Conservation (phyloP, 2,888 invertebrate genomes). For the Rhyacophila evoluta region DNA sequence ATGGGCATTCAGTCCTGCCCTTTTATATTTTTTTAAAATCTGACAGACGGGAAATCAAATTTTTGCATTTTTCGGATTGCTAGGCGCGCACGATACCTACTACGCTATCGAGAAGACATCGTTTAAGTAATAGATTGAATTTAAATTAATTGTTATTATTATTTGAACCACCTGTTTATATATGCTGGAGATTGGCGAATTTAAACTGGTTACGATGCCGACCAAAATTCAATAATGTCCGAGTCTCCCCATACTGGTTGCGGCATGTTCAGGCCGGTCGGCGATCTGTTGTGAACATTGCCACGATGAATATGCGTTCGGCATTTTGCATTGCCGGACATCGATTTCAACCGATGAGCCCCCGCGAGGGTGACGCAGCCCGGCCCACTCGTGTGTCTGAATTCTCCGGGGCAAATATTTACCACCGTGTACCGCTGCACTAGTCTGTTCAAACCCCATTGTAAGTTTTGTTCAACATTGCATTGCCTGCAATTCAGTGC, state of each 20-base stretch:
- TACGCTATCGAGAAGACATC: too few species aligned
- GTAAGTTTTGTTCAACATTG: not conserved
- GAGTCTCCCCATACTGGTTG: not conserved
- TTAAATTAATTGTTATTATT: too few species aligned
- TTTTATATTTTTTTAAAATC: too few species aligned
- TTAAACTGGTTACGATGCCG: conserved; percentile 20
- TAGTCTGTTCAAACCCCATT: not conserved
- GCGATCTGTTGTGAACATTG: conserved; percentile 12
- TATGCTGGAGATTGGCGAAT: not conserved
- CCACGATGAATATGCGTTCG: conserved; percentile 6
- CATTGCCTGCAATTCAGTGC: not conserved
- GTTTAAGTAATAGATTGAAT: too few species aligned
- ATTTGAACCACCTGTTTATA: not conserved
- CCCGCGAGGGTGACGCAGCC: not conserved
- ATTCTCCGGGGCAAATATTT: conserved; percentile 6
- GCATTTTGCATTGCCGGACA: conserved; percentile 14
- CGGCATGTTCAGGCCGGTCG: not conserved
- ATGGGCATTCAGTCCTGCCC: too few species aligned
- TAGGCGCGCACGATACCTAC: too few species aligned
- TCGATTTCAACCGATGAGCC: not conserved
- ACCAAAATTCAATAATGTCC: not conserved
- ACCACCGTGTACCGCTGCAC: not conserved
- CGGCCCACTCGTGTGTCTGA: conserved; percentile 3
- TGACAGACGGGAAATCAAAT: too few species aligned
- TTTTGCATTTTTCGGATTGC: too few species aligned